Evolutionary conservation across 2,888 invertebrate genomes (phyloP).

Genomic region (Sussaba pulchella): DNA sequence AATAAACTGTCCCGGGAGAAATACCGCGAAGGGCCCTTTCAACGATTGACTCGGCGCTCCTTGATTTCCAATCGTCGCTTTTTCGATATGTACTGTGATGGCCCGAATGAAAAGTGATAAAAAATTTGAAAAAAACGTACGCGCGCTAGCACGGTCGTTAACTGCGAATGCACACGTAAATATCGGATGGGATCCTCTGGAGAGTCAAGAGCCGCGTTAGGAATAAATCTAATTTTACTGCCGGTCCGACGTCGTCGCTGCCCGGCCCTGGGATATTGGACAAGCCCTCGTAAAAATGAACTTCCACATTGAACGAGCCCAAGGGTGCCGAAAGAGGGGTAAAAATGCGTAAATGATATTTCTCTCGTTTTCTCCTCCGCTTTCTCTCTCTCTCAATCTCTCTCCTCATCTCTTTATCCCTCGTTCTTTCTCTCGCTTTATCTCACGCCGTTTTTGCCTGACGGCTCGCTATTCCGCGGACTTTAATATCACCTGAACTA

Average conservation of each 20-base stretch:
- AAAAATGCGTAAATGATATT: slow-evolving; percentile 58
- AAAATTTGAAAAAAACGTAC: slow-evolving; percentile 27
- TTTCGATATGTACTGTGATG: neutral
- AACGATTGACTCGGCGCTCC: slow-evolving; percentile 7
- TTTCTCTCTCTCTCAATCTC: neutral
- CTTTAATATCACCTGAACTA: slow-evolving; percentile 14
- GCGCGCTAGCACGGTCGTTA: slow-evolving; percentile 52
- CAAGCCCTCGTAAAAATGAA: slow-evolving; percentile 66
- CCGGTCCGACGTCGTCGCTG: slow-evolving; percentile 53
- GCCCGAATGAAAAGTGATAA: slow-evolving; percentile 25
- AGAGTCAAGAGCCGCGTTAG: slow-evolving; percentile 57
- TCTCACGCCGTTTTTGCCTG: neutral
- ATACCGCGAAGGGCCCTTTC: neutral
- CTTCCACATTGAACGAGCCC: slow-evolving; percentile 41
- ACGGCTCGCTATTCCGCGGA: neutral
- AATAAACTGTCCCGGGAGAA: neutral
- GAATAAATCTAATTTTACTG: slow-evolving; percentile 68
- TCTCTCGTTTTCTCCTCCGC: neutral
- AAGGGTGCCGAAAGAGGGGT: neutral
- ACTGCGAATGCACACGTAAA: slow-evolving; percentile 52
- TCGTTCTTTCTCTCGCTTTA: neutral
- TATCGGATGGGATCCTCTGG: slow-evolving; percentile 51
- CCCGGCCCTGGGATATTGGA: slow-evolving; percentile 56
- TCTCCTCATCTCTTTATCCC: neutral
- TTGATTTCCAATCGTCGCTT: slow-evolving; percentile 48